Evolutionary conservation across 2,888 invertebrate genomes (phyloP).

Genomic region (Lasioglossum villosulum): DNA sequence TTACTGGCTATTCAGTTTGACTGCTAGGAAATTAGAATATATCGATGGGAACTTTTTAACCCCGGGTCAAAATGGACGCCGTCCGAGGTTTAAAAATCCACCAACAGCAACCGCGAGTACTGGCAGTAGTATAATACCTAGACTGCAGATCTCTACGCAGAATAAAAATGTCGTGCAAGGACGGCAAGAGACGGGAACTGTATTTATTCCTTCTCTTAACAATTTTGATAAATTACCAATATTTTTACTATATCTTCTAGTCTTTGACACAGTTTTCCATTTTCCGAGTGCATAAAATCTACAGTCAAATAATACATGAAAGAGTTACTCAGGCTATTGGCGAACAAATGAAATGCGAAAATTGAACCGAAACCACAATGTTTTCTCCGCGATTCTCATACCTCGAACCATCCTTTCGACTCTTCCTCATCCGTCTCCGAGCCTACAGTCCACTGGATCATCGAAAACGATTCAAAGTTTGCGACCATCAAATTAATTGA

Average conservation of each 20-base stretch:
- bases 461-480: not conserved
- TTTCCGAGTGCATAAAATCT: not conserved
- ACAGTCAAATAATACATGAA: not conserved
- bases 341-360: not conserved
- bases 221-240: not conserved
- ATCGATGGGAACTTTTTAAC: not conserved
- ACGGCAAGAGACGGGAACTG: not conserved
- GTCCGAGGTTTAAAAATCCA: not conserved
- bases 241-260: not conserved
- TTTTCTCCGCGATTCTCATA: not conserved
- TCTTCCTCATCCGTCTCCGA: not conserved
- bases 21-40: not conserved
- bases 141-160: not conserved
- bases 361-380: not conserved
- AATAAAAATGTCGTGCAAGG: not conserved
- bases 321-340: slow-evolving; percentile 1
- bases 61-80: not conserved
- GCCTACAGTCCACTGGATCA: not conserved
- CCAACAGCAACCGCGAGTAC: not conserved
- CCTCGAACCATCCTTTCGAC: not conserved
- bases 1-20: not conserved
- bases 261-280: not conserved
- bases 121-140: slow-evolving; percentile 1
- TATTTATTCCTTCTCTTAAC: not conserved
- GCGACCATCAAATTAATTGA: not conserved